Evolutionary conservation across 2,113 vertebrate genomes (phyloP).

Genomic region (Siniperca chuatsi): DNA sequence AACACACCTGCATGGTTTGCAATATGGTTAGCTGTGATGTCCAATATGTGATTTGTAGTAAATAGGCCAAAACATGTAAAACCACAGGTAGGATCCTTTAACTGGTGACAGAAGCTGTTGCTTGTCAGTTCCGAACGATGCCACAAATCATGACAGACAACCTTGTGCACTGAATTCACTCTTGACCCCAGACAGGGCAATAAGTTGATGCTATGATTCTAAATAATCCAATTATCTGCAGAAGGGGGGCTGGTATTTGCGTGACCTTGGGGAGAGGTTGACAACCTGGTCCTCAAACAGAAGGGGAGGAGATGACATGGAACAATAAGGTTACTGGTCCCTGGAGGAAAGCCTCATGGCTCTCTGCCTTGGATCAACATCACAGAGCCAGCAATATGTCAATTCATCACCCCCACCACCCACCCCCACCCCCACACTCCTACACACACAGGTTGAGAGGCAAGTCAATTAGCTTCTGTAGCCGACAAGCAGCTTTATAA

Average conservation of each 20-base stretch:
- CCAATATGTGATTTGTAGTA: conserved; percentile 23
- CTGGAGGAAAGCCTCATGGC: conserved; percentile 65
- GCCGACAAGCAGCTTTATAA: conserved; percentile 59
- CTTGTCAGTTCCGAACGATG: conserved; percentile 48
- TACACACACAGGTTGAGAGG: conserved; percentile 43
- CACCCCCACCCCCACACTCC: background rate
- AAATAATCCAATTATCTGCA: conserved; percentile 81
- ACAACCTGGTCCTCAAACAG: conserved; percentile 80
- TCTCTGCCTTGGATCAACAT: conserved; percentile 78
- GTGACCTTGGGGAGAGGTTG: conserved; percentile 81
- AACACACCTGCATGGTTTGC: background rate
- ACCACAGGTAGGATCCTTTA: conserved; percentile 13
- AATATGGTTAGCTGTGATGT: conserved; percentile 4
- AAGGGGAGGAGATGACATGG: conserved; percentile 77
- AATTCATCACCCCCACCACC: conserved; percentile 66
- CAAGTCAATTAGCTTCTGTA: conserved; percentile 69
- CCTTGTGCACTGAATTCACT: conserved; percentile 61
- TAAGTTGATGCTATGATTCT: conserved; percentile 76
- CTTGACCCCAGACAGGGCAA: conserved; percentile 67
- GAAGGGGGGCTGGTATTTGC: conserved; percentile 54
- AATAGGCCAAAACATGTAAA: background rate
- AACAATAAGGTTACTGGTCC: conserved; percentile 81
- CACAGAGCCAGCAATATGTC: conserved; percentile 73
- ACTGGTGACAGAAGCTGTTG: conserved; percentile 60
- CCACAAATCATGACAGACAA: conserved; percentile 66